Evolutionary conservation across 2,113 vertebrate species (phyloP), one percentile per base, ranked within the genome.

Genomic region (Rattus rattus): DNA sequence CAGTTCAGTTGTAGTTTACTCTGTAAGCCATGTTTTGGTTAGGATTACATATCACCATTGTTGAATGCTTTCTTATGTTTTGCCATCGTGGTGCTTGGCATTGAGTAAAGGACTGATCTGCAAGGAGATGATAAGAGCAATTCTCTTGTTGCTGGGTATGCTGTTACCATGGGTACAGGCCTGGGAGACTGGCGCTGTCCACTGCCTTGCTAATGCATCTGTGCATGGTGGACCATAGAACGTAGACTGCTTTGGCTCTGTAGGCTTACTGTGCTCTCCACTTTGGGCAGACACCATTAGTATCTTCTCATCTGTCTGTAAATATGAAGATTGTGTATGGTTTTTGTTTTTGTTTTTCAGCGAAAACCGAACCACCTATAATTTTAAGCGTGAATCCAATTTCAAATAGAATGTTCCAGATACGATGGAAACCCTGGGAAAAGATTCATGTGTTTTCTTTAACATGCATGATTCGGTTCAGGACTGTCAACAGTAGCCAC

Each of bases 281-380:
- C 72, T 91, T 69, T 61, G 33, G n/a, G 24, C 73, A 11, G 33
- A n/a, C 26, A 22, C 39, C 73, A 6, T n/a, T 84, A 85, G 12
- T 3, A 70, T 30, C 13, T 75, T 95, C 14, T 95, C 22, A 24
- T 76, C 28, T 80, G 47, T 75, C 77, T 75, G 14, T 56, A 96
- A 70, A 92, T 92, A 59, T 76, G 19, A 94, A 3, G 93, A 61
- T 43, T 77, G 28, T 92, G 28, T 94, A 20, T 81, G 28, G 54
- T 98, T 97, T 81, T 98, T 76, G 22, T 91, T 98, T 47, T 24
- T 77, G 22, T 73, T 73, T 84, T 98, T 79, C 97, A 99, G 99
- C 97, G 73, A 99, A 98, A 97, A 97, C 96, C 6, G 87, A 93
- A 12, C 96, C 98, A 94, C 98, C 98, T 92, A 54, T 95, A 94